A percentile compares a stretch with the other conserved stretches of the same genome.
Evolutionary conservation across 2,888 invertebrate species (phyloP).

Genomic region (Plebejus anna): DNA sequence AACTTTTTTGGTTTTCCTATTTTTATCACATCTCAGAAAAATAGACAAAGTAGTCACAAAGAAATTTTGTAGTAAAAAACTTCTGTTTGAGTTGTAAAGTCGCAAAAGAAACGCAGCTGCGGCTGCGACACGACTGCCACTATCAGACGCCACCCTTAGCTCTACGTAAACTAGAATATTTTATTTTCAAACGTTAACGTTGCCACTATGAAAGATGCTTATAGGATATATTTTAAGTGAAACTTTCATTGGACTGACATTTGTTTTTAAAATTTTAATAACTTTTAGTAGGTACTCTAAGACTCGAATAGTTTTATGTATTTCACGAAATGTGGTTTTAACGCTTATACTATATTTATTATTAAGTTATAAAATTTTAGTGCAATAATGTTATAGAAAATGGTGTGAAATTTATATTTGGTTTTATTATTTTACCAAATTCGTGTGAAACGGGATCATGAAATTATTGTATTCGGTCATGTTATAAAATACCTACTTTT

Average conservation of each 20-base stretch:
- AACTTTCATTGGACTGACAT: conserved; percentile 71
- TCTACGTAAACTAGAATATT: conserved; percentile 49
- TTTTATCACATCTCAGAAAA: not conserved
- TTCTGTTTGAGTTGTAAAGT: not conserved
- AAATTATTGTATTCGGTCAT: conserved; percentile 54
- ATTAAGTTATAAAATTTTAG: conserved; percentile 75
- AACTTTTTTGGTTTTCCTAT: too few relatives aligned
- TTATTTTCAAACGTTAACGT: conserved; percentile 55
- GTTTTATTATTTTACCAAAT: conserved; percentile 61
- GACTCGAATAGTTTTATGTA: conserved; percentile 59
- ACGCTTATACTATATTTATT: conserved; percentile 78
- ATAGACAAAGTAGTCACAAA: not conserved
- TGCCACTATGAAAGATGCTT: conserved; percentile 50
- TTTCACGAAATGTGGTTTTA: conserved; percentile 48
- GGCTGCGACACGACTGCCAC: not conserved
- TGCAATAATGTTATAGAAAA: conserved; percentile 78
- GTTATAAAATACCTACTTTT: conserved; percentile 60
- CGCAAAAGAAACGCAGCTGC: not conserved
- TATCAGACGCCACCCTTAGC: conserved; percentile 18
- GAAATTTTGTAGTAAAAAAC: not conserved
- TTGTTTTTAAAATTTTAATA: conserved; percentile 63
- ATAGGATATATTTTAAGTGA: conserved; percentile 58
- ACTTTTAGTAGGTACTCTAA: conserved; percentile 60
- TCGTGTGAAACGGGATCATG: conserved; percentile 52
- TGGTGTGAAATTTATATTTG: conserved; percentile 74